Evolutionary conservation across 1,140 invertebrate genomes (phyloP).

Genomic region (Camponotus vicinus): DNA sequence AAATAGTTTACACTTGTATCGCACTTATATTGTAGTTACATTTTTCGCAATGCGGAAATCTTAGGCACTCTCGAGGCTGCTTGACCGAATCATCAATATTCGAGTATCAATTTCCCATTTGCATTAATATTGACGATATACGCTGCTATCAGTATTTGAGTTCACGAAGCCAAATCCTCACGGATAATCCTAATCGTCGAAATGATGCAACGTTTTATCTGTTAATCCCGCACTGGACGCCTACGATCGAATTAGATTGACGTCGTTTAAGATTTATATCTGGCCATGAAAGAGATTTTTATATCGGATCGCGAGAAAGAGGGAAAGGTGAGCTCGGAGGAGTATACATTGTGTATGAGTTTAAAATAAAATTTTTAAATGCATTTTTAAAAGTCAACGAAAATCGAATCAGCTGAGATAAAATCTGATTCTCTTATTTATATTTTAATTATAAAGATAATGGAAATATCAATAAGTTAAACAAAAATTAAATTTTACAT

Average conservation of each 20-base stretch:
- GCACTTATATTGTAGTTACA: background rate
- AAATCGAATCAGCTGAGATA: too few species aligned
- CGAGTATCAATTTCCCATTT: constrained; percentile 26
- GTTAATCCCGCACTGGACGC: too few species aligned
- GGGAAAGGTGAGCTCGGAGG: too few species aligned
- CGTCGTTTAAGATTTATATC: constrained; percentile 57
- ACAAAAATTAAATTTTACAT: too few species aligned
- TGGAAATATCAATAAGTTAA: too few species aligned
- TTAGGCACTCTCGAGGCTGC: background rate
- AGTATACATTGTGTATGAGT: too few species aligned
- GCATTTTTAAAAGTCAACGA: too few species aligned
- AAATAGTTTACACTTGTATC: background rate
- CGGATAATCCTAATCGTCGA: constrained; percentile 66
- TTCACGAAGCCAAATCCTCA: constrained; percentile 44
- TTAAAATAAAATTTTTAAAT: too few species aligned
- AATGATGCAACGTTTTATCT: too few species aligned
- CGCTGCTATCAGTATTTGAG: background rate
- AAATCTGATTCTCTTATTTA: too few species aligned
- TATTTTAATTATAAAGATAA: too few species aligned
- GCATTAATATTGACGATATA: constrained; percentile 6
- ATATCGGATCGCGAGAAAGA: too few species aligned
- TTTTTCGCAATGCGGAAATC: constrained; percentile 38
- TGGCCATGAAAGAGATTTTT: constrained; percentile 15
- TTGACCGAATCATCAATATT: background rate
- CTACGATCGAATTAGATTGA: constrained; percentile 67